A percentile compares a stretch with the other conserved stretches of the same genome.
Conservation (phyloP, 2,797 vertebrate genomes). For the Onychomys leucogaster region DNA sequence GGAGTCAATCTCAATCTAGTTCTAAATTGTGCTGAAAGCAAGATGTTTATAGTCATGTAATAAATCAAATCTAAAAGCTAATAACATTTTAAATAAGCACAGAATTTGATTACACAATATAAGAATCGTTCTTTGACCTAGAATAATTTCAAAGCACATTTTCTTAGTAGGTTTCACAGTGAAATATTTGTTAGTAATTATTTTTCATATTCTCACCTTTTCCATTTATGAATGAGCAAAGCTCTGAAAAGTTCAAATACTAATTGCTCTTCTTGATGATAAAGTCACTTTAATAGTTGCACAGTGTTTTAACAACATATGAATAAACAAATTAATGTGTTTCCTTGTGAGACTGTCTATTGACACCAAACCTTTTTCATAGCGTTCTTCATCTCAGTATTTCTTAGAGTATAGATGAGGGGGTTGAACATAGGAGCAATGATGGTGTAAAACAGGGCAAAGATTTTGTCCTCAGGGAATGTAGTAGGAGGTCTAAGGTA, state of each 20-base stretch:
- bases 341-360: neutral
- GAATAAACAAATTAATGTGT: neutral
- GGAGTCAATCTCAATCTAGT: neutral
- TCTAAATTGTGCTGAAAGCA: neutral
- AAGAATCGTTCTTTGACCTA: neutral
- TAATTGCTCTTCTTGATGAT: neutral
- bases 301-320: neutral
- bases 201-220: neutral
- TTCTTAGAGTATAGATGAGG: slow-evolving; percentile 32
- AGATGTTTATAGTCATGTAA: neutral
- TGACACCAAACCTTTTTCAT: neutral
- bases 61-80: neutral
- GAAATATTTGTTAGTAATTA: neutral
- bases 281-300: neutral
- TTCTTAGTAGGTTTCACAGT: neutral
- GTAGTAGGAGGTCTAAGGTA: slow-evolving; percentile 11
- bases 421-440: slow-evolving; percentile 57
- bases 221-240: neutral
- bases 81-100: neutral
- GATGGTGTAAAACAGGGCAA: slow-evolving; percentile 21
- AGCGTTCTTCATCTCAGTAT: slow-evolving; percentile 23
- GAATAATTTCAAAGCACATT: neutral
- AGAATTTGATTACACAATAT: neutral
- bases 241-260: neutral
- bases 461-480: slow-evolving; percentile 49